Percentiles rank a stretch among this genome's conserved stretches.
These are phyloP conservation scores for Polyergus mexicanus DNA, from an alignment of 1,140 invertebrate species.

Conservation along the genomic window DNA sequence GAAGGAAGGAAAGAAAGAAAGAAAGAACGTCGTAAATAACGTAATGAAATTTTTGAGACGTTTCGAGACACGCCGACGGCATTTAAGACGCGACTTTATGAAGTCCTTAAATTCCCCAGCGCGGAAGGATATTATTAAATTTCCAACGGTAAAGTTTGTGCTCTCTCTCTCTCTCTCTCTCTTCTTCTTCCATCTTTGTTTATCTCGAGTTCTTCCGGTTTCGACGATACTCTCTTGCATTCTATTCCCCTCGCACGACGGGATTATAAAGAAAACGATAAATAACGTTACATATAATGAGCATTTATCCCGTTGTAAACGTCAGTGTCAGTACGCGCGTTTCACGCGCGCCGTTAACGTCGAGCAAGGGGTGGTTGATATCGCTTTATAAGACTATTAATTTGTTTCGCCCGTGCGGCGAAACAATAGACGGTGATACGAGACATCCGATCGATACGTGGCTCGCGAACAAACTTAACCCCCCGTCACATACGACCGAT, in stretches of 20 bases:
- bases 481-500: constrained; percentile 45
- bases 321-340: constrained; percentile 13
- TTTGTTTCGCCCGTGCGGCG: constrained; percentile 52
- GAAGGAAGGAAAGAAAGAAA: constrained; percentile 12
- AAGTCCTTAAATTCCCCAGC: constrained; percentile 59
- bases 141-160: constrained; percentile 57
- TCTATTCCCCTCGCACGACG: neutral
- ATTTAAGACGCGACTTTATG: constrained; percentile 62
- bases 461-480: constrained; percentile 61
- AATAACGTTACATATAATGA: constrained; percentile 55
- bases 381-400: constrained; percentile 53
- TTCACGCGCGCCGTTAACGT: constrained; percentile 11
- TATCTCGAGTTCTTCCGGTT: constrained; percentile 53
- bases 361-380: neutral
- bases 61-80: constrained; percentile 55
- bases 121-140: constrained; percentile 62
- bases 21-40: constrained; percentile 46
- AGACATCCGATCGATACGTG: constrained; percentile 37
- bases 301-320: constrained; percentile 2
- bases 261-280: constrained; percentile 54
- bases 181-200: constrained; percentile 12
- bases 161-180: neutral
- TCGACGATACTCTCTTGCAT: constrained; percentile 18
- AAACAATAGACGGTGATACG: constrained; percentile 51
- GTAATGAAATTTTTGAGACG: constrained; percentile 62